Evolutionary conservation across 2,113 vertebrate species (phyloP).

Genomic region (Tetrax tetrax): DNA sequence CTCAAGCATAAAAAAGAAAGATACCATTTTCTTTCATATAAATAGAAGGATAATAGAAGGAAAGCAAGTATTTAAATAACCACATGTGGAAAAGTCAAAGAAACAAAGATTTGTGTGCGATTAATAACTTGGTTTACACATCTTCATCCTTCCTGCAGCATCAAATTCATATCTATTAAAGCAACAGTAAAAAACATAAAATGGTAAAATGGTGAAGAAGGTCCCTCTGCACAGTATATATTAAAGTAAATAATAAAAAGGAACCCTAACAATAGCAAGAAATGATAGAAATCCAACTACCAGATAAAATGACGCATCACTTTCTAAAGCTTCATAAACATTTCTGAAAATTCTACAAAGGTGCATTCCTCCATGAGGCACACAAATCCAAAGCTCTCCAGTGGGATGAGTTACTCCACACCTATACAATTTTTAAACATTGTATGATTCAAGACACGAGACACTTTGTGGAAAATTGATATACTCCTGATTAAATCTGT

Average conservation of each 20-base stretch:
- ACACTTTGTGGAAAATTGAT: neutral
- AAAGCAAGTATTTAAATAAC: neutral
- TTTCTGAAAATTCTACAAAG: neutral
- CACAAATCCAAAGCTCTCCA: neutral
- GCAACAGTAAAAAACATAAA: neutral
- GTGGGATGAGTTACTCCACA: neutral
- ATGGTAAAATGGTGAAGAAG: neutral
- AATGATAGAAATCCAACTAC: neutral
- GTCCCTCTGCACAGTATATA: neutral
- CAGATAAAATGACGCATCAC: neutral
- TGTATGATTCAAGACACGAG: neutral
- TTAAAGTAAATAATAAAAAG: neutral
- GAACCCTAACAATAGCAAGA: neutral
- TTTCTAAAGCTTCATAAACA: neutral
- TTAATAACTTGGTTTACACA: neutral
- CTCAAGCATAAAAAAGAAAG: neutral
- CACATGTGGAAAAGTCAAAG: neutral
- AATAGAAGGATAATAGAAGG: neutral
- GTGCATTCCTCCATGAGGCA: neutral
- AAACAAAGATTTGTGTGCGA: neutral
- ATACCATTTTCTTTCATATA: neutral
- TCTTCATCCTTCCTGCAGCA: neutral
- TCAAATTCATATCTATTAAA: neutral
- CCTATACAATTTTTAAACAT: neutral
- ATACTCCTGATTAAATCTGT: neutral